Evolutionary conservation across 2,888 invertebrate genomes (phyloP).

Genomic region (Anoncus sp.): DNA sequence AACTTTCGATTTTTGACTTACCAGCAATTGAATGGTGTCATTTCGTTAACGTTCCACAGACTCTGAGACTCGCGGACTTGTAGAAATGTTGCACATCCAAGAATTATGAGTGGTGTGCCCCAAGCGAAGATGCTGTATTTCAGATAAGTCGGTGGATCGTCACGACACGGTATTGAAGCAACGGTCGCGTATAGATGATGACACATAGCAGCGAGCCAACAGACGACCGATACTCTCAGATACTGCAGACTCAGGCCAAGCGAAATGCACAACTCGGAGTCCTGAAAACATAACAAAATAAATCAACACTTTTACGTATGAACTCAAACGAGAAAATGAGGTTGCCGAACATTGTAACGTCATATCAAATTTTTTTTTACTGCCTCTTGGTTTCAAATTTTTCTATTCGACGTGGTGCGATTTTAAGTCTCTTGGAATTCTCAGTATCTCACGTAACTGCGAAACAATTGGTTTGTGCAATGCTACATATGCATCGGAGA

Average conservation of each 20-base stretch:
- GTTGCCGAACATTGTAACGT: not conserved
- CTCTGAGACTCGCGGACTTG: constrained; percentile 84
- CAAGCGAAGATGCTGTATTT: constrained; percentile 87
- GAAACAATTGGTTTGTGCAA: constrained; percentile 8
- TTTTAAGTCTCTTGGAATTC: not conserved
- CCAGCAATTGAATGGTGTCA: constrained; percentile 85
- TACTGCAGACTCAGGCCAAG: constrained; percentile 87
- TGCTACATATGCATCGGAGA: not conserved
- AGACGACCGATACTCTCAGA: constrained; percentile 87
- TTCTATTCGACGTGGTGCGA: not conserved
- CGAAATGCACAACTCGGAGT: constrained; percentile 86
- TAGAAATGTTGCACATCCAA: constrained; percentile 84
- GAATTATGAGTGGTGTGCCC: constrained; percentile 86
- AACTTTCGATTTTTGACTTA: constrained; percentile 70
- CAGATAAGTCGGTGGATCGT: constrained; percentile 82
- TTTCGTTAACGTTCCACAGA: constrained; percentile 83
- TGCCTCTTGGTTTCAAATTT: not conserved
- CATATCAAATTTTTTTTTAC: not conserved
- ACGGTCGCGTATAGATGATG: constrained; percentile 86
- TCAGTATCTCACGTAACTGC: constrained; percentile 5
- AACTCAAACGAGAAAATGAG: not conserved
- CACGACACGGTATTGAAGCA: constrained; percentile 79
- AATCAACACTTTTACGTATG: not conserved
- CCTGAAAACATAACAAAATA: constrained; percentile 78
- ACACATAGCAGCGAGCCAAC: constrained; percentile 88